These are phyloP conservation scores for Diphyllodes magnificus DNA, from an alignment of 2,113 vertebrate species.

Conservation along the genomic window DNA sequence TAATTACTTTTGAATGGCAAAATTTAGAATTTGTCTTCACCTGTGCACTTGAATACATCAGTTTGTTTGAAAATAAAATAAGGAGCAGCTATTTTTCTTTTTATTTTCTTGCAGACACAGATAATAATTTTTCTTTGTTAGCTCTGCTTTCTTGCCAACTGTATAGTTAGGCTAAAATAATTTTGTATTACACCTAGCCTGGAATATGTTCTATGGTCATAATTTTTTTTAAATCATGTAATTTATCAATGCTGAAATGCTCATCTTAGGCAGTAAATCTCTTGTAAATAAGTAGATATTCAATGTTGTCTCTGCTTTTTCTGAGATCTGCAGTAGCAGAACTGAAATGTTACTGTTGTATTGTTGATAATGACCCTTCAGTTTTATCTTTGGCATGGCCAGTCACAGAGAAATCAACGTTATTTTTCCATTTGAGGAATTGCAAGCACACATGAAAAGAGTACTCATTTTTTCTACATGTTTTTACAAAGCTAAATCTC, in stretches of 20 bases:
- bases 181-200: background rate
- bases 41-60: background rate
- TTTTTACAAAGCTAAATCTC: background rate
- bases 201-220: background rate
- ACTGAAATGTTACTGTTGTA: background rate
- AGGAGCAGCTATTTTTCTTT: background rate
- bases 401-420: background rate
- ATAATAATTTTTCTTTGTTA: background rate
- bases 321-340: background rate
- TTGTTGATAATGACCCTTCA: background rate
- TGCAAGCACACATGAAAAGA: background rate
- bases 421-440: background rate
- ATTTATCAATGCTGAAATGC: background rate
- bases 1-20: background rate
- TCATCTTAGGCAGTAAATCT: background rate
- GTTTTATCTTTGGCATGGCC: background rate
- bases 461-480: background rate
- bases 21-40: background rate
- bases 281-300: background rate
- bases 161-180: background rate
- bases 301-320: background rate
- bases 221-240: background rate
- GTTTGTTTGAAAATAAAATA: background rate
- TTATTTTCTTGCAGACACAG: background rate
- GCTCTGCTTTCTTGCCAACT: background rate